These are phyloP conservation scores for Listronotus oregonensis DNA, from an alignment of 1,140 invertebrate genomes.

Conservation along the genomic window DNA sequence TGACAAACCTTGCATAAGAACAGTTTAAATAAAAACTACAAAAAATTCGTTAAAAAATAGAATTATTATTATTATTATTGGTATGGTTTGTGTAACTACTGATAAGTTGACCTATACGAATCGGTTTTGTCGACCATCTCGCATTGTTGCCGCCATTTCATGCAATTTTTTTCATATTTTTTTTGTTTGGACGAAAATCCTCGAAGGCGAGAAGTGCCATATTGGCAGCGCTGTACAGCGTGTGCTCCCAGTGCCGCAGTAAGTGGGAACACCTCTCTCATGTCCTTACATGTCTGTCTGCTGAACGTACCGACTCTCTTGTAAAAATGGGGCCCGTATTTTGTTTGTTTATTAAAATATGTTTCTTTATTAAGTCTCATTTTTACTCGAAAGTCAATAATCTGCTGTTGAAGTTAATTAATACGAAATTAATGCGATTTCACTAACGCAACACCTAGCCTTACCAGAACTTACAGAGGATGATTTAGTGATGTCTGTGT, in stretches of 20 bases:
- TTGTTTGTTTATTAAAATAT: too few species aligned
- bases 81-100: too few species aligned
- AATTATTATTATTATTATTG: too few species aligned
- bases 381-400: constrained; percentile 35
- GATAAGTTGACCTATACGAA: too few species aligned
- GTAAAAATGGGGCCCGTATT: too few species aligned
- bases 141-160: constrained; percentile 9
- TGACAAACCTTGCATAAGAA: too few species aligned
- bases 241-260: constrained; percentile 55
- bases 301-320: constrained; percentile 11
- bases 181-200: constrained; percentile 30
- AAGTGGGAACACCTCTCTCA: constrained; percentile 45
- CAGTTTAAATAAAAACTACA: too few species aligned
- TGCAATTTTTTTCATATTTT: constrained; percentile 26
- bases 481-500: too few species aligned
- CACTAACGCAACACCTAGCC: too few species aligned
- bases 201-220: constrained; percentile 55
- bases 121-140: background rate
- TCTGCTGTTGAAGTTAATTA: constrained; percentile 3
- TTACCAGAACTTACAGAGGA: too few species aligned
- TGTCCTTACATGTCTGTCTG: constrained; percentile 4
- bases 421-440: background rate
- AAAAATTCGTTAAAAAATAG: too few species aligned
- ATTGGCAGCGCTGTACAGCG: constrained; percentile 51
- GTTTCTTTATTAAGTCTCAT: background rate